phyloP scores from a whole-genome alignment of 2,888 invertebrate genomes.

The Chydorus sphaericus region DNA sequence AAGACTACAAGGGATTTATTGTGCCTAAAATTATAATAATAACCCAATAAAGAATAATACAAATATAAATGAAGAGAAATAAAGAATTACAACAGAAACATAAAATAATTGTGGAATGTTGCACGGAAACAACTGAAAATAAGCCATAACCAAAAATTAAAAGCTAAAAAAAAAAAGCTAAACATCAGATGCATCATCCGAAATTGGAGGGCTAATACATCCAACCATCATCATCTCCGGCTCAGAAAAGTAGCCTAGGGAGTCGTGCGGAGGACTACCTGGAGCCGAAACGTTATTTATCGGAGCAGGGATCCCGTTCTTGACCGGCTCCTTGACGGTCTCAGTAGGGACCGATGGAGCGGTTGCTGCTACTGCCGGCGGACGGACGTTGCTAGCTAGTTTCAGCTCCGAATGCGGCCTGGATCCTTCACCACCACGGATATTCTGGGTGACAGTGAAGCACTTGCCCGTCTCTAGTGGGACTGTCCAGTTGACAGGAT shows the following conservation, averaged over 20 bases:
- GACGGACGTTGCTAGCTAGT: conserved; percentile 25
- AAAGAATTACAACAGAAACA: neutral
- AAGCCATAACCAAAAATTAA: neutral
- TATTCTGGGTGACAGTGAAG: conserved; percentile 83
- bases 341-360: conserved; percentile 9
- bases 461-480: conserved; percentile 86
- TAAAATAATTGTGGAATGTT: neutral
- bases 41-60: too few species aligned
- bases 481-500: conserved; percentile 90
- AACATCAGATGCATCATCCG: neutral
- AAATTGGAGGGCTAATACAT: neutral
- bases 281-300: neutral
- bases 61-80: neutral
- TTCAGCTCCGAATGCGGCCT: conserved; percentile 80
- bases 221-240: conserved; percentile 11
- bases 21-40: too few species aligned
- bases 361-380: conserved; percentile 4
- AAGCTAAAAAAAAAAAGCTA: neutral
- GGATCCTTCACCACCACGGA: conserved; percentile 46
- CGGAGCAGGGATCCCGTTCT: neutral
- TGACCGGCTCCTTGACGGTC: neutral
- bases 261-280: conserved; percentile 17
- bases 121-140: neutral
- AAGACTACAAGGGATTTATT: neutral
- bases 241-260: conserved; percentile 17